Evolutionary conservation across 92 coral and sea anemone genomes (phyloP), one percentile per base, ranked within the genome.

Genomic region (Plumapathes pennacea): DNA sequence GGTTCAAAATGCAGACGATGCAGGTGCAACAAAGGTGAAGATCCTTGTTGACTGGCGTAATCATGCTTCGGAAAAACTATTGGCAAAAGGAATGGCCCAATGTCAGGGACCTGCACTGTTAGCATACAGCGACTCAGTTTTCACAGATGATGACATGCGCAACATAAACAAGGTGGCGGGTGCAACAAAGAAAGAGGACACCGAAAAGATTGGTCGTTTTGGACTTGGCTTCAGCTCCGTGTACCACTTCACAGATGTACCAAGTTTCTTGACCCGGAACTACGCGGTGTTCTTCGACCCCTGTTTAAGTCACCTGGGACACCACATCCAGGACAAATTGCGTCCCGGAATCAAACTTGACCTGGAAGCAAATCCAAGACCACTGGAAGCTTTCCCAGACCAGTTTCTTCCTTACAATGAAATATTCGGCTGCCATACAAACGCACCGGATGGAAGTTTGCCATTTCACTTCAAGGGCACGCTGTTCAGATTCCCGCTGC

Each of bases 141-240:
- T 88, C 50, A 77, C 83, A 0, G 55, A 88, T 9, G 57, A 77
- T 2, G 96, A 88, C 46, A 64, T 88, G 48, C 36, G 62, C 29
- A 88, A 88, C 41, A 88, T 88, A 20, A 74, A 81, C n/a, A 88
- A 78, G 66, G 57, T 88, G 29, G 96, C 96, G 6, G 90, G 83
- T 28, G 96, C 96, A 10, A 88, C 96, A 14, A 88, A 88, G 63
- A 83, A 74, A 58, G 88, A 74, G 74, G 90, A 88, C 17, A 73
- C 75, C 17, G 88, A 75, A 24, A 88, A 88, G 45, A 80, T 88
- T 42, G 96, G 96, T 36, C 88, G 96, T 57, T 88, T 88, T 66
- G 96, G 96, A 18, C 81, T 88, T 22, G 96, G 96, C n/a, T 88
- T 88, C 44, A 88, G 81, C 42, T 83, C 96, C 3, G 90, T 88